These are phyloP conservation scores for Tipula unca DNA, from an alignment of 2,888 invertebrate species.

Conservation along the genomic window DNA sequence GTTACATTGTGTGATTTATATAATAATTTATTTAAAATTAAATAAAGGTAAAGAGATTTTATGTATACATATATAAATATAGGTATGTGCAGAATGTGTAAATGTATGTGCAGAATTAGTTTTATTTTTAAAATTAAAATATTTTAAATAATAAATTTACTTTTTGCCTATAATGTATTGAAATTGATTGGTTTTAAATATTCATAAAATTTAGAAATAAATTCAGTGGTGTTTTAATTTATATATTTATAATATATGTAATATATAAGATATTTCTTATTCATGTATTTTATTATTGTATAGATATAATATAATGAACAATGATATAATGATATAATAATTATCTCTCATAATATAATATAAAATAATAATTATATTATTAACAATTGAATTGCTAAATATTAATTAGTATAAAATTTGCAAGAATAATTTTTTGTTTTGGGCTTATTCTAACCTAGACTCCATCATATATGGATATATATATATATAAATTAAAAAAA, in stretches of 20 bases:
- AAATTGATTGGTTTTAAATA: conserved; percentile 14
- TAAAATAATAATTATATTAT: not conserved
- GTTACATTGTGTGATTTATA: conserved; percentile 8
- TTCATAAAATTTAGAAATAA: conserved; percentile 4
- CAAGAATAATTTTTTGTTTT: not conserved
- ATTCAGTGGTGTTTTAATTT: not conserved
- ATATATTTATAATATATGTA: too few species aligned
- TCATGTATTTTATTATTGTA: not conserved
- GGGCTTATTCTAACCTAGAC: not conserved
- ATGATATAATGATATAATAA: not conserved
- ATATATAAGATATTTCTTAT: not conserved
- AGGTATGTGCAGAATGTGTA: too few species aligned
- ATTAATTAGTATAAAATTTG: not conserved
- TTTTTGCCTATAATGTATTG: not conserved
- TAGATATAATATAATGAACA: not conserved
- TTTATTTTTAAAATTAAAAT: not conserved
- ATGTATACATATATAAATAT: not conserved
- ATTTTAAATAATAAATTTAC: not conserved
- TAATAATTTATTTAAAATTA: not conserved
- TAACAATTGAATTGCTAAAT: not conserved
- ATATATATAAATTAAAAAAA: not conserved
- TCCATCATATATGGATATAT: not conserved
- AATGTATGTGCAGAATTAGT: not conserved
- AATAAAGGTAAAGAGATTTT: conserved; percentile 1
- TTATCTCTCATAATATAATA: not conserved